Percentiles rank a stretch among this genome's conserved stretches.
These are phyloP conservation scores for Drosophila bocki DNA, from an alignment of 1,140 invertebrate genomes.

Conservation along the genomic window DNA sequence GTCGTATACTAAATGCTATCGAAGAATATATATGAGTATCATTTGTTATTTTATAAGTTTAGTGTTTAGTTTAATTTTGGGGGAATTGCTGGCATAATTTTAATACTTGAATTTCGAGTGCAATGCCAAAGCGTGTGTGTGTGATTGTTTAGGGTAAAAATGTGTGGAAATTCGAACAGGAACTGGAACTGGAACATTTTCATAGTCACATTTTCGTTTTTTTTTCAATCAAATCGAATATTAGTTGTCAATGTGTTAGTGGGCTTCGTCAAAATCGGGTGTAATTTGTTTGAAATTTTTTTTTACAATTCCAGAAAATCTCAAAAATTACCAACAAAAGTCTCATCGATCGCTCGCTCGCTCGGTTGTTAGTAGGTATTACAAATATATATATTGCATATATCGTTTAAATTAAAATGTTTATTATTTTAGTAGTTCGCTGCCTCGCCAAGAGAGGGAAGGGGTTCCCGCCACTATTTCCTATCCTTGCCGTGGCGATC, in stretches of 20 bases:
- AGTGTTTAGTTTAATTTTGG: constrained; percentile 47
- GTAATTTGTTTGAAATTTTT: constrained; percentile 79
- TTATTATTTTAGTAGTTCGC: constrained; percentile 53
- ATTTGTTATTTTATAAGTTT: constrained; percentile 79
- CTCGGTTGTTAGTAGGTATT: constrained; percentile 40
- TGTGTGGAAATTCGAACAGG: constrained; percentile 57
- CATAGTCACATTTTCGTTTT: constrained; percentile 50
- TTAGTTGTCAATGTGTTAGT: constrained; percentile 33
- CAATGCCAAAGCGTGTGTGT: constrained; percentile 56
- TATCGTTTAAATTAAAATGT: constrained; percentile 39
- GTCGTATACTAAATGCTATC: constrained; percentile 61
- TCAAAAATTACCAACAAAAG: constrained; percentile 73
- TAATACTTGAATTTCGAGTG: constrained; percentile 74
- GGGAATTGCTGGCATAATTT: constrained; percentile 57
- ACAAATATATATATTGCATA: constrained; percentile 30
- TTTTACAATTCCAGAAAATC: constrained; percentile 59
- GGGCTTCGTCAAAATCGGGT: constrained; percentile 28
- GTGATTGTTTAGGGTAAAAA: constrained; percentile 23
- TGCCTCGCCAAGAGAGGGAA: neutral
- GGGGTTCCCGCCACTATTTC: constrained; percentile 48
- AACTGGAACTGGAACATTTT: constrained; percentile 50
- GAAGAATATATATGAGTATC: constrained; percentile 83
- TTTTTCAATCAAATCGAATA: constrained; percentile 14
- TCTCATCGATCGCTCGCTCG: constrained; percentile 30
- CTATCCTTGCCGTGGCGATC: constrained; percentile 80